Evolutionary conservation across 2,113 vertebrate species (phyloP), one percentile per base, ranked within the genome.

Genomic region (Struthio camelus): DNA sequence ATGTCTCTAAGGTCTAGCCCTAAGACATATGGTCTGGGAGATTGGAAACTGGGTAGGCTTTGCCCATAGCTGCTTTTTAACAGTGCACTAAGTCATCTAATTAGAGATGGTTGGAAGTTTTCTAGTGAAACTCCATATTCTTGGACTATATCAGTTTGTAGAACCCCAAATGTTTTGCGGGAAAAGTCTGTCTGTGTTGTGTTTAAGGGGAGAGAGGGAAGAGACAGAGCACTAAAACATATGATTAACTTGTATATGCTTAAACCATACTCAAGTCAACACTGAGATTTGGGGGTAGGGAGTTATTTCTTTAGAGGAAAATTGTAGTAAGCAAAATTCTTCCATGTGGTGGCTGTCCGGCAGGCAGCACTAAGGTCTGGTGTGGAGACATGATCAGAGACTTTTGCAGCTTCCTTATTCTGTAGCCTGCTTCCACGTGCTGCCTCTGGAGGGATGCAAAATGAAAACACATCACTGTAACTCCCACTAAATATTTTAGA

Each of bases 321-420:
- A 3, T 34, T 71, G 13, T 2, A 62, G 10, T 18, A 85, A 79
- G 38, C 36, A 89, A 59, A 40, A 58, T 20, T 38, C 38, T 87
- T 34, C 38, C 24, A 10, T 16, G 30, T 7, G 1, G 18, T 38
- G 12, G 15, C 36, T 80, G 53, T 50, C n/a, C 12, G 30, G 32
- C 19, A 51, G 75, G 56, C 66, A 93, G 27, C 42, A 7, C 23
- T 36, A 36, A 2, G 2, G 9, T 59, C n/a, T 79, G 46, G 30
- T 64, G 65, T 73, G 61, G 61, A 1, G 0, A 48, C 13, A 3
- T 2, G 9, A 34, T 44, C 71, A 38, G 40, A 5, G 1, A 44
- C 54, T 61, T 54, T 38, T 70, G 38, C 1, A 0, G 14, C 3
- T 78, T 36, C 11, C 80, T 95, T 80, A n/a, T 67, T 51, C 61